Base-by-base conservation (phyloP, 1,140 invertebrate genomes). In the Hycleus cichorii region DNA sequence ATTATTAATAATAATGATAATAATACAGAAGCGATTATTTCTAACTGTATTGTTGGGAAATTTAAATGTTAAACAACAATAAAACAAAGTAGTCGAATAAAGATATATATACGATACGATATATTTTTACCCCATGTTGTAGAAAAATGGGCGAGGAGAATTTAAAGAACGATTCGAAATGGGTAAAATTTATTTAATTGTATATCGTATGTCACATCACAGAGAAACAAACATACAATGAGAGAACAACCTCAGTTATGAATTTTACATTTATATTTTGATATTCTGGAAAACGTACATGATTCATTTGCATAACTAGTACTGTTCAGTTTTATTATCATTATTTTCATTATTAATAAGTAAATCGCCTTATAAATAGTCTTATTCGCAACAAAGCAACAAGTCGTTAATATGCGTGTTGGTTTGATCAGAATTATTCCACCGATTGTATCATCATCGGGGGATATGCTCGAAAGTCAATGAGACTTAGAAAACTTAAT, bases 161-260 rank as follows among this genome's bases (percentile, higher is more conserved):
- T 53, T 18, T 42, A 53, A 53, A 53, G 39, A 53, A 44, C 44
- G 39, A 44, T 64, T 67, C 57, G 67, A 71, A 71, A 68, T 71
- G 66, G 69, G 67, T 68, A 71, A 71, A 69, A 69, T 71, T 71
- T 69, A 68, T 69, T 69, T 32, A 32, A 32, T 32, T 5, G 2
- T 32, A 18, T 69, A 67, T 69, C 67, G 57, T 69, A 68, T 71
- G 4, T 70, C 69, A 71, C 69, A 71, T 71, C 69, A 71, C 69
- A 71, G 69, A 71, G 64, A 71, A 71, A 71, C 68, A 69, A 68
- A 70, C 69, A 71, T 71, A 69, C 68, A 71, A 67, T 69, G 64
- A 64, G 67, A 66, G 66, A 69, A 70, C 64, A 68, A 65, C 61
- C 66, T 69, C 68, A 64, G 64, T 63, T 69, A 65, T 65, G 63